Evolutionary conservation across 2,113 vertebrate genomes (phyloP).

Genomic region (Diadophis punctatus): DNA sequence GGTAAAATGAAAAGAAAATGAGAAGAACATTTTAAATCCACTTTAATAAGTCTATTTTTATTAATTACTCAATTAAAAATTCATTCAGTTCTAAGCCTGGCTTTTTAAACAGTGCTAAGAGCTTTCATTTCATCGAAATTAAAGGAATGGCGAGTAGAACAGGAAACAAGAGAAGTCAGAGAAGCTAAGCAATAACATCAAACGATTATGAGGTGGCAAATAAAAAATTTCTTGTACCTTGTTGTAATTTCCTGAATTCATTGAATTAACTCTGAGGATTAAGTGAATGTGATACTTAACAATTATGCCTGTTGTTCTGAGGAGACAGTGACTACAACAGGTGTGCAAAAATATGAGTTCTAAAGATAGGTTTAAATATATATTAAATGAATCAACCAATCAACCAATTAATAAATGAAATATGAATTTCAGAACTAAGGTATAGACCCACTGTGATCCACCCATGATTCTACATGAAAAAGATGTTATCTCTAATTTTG

Average conservation of each 20-base stretch:
- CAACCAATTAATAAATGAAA: slow-evolving; percentile 11
- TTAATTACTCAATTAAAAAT: not conserved
- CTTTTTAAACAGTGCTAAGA: not conserved
- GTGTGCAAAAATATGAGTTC: not conserved
- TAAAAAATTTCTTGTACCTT: not conserved
- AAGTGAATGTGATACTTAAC: not conserved
- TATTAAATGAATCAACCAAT: not conserved
- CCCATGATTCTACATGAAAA: rapidly evolving
- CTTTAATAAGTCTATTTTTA: not conserved
- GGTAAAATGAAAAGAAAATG: not conserved
- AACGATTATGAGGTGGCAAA: not conserved
- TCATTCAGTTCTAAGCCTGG: not conserved
- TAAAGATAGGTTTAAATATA: not conserved
- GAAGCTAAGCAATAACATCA: not conserved
- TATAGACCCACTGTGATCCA: slow-evolving; percentile 1
- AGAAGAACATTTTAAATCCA: not conserved
- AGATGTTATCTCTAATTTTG: not conserved
- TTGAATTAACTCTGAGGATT: not conserved
- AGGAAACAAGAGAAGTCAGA: not conserved
- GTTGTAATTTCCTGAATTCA: slow-evolving; percentile 16
- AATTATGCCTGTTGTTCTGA: not conserved
- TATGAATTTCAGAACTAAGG: not conserved
- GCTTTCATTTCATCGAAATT: not conserved
- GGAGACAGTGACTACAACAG: not conserved
- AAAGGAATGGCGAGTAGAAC: not conserved